phyloP scores from a whole-genome alignment of 2,113 vertebrate genomes.

The Bagarius yarrelli region DNA sequence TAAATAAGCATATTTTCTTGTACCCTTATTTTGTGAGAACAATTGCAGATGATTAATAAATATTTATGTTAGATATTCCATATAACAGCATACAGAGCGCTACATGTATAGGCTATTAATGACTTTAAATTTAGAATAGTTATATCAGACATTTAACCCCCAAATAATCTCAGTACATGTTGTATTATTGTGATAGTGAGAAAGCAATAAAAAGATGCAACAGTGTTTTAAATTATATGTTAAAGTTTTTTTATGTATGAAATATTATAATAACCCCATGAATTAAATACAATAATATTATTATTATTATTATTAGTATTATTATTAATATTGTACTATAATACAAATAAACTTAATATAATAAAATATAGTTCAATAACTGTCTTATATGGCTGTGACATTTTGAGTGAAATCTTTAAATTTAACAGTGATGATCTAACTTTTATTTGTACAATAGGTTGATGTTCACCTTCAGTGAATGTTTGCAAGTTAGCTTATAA shows the following conservation, averaged over 20 bases:
- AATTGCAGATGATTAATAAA: neutral
- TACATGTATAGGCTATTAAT: neutral
- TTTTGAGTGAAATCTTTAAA: neutral
- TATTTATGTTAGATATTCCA: neutral
- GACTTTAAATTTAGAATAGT: neutral
- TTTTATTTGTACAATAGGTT: neutral
- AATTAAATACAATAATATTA: too few relatives aligned
- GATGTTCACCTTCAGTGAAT: neutral
- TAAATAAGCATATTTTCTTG: too few relatives aligned
- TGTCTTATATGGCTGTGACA: too few relatives aligned
- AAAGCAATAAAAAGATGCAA: conserved; percentile 2
- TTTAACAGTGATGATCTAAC: too few relatives aligned
- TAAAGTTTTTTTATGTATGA: too few relatives aligned
- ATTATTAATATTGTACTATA: too few relatives aligned
- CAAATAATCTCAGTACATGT: neutral
- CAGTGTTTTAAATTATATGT: too few relatives aligned
- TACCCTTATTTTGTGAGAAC: too few relatives aligned
- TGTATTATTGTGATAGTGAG: neutral
- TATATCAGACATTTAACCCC: neutral
- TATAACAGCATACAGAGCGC: neutral
- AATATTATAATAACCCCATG: too few relatives aligned
- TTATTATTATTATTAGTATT: too few relatives aligned
- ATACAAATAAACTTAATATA: too few relatives aligned
- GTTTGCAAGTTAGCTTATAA: neutral
- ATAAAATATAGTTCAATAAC: too few relatives aligned